A percentile compares a stretch with the other conserved stretches of the same genome.
phyloP scores from a whole-genome alignment of 2,113 vertebrate species.

The Xenus cinereus region DNA sequence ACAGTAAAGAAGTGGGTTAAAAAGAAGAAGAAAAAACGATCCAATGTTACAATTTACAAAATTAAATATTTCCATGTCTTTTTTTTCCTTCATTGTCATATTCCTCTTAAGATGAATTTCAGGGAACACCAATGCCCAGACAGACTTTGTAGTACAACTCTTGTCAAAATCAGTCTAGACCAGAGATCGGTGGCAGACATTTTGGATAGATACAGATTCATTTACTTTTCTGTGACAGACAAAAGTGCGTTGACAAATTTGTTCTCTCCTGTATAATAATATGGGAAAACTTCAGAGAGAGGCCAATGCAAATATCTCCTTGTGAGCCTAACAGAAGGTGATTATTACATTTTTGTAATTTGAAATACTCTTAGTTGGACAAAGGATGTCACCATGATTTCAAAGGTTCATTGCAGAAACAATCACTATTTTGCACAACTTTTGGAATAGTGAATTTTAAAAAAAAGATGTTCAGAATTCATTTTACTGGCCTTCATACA shows the following conservation, averaged over 20 bases:
- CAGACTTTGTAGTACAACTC: neutral
- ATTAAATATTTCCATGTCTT: neutral
- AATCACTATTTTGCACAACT: neutral
- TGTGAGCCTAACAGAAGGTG: neutral
- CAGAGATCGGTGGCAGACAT: neutral
- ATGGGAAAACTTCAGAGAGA: neutral
- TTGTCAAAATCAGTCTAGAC: neutral
- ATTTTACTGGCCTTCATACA: neutral
- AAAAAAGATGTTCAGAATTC: neutral
- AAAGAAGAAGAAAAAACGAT: neutral
- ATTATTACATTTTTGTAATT: neutral
- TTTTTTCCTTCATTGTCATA: neutral
- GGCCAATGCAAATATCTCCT: neutral
- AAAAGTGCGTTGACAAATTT: neutral
- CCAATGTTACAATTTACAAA: neutral
- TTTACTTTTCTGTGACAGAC: neutral
- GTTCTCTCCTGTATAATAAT: neutral
- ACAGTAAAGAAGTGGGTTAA: neutral
- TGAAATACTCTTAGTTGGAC: neutral
- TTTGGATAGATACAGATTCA: neutral
- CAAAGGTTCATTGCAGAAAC: neutral
- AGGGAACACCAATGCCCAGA: neutral
- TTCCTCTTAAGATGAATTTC: neutral
- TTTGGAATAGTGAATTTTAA: neutral
- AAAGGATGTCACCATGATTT: neutral